Conservation (phyloP, 2,113 vertebrate genomes). For the Chionomys nivalis region DNA sequence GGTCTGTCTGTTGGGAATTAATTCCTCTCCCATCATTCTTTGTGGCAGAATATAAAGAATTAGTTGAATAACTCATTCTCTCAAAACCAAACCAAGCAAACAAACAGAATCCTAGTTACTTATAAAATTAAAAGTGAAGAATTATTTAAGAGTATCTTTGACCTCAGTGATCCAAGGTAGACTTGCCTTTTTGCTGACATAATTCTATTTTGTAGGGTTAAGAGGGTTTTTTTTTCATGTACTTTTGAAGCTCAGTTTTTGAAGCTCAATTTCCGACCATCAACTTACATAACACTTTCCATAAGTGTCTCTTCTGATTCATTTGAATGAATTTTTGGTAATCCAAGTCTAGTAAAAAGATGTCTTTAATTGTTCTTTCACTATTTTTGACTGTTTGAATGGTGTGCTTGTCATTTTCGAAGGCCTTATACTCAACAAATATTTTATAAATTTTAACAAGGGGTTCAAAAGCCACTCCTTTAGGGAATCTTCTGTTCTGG, state of each 20-base stretch:
- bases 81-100: background rate
- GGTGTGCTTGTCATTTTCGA: background rate
- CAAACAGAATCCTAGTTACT: background rate
- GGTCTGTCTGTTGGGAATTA: background rate
- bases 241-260: background rate
- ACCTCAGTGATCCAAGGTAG: background rate
- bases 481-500: background rate
- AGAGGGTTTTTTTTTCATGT: background rate
- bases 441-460: background rate
- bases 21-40: background rate
- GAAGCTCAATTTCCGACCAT: background rate
- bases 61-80: background rate
- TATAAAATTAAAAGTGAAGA: background rate
- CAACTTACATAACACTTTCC: background rate
- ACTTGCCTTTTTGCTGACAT: background rate
- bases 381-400: conserved; percentile 16
- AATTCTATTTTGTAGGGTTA: background rate
- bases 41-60: background rate
- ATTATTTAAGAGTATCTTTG: background rate
- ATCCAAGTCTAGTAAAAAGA: background rate
- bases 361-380: background rate
- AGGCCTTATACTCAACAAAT: background rate
- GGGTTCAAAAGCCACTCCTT: background rate
- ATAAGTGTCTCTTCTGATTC: background rate
- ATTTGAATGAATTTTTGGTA: background rate